A percentile compares a stretch with the other conserved stretches of the same genome.
Conservation (phyloP, 2,888 invertebrate genomes). For the Anticlea derivata region DNA sequence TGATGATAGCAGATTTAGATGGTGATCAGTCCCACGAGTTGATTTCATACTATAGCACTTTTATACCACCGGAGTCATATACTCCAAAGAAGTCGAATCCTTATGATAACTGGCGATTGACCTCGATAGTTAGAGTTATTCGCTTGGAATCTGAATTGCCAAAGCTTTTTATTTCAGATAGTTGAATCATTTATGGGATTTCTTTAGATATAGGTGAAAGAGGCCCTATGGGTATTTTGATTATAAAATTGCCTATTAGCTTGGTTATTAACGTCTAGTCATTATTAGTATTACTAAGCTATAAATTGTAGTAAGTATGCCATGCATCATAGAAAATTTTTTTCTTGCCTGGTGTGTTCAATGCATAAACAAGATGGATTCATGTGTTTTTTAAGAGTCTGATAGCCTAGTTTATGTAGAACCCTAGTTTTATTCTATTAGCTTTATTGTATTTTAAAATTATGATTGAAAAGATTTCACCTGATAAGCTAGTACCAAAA, state of each 20-base stretch:
- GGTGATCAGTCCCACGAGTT: conserved; percentile 90
- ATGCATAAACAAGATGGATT: conserved; percentile 42
- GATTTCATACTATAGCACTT: conserved; percentile 89
- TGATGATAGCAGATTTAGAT: conserved; percentile 89
- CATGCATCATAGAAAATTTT: conserved; percentile 39
- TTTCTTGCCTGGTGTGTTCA: conserved; percentile 58
- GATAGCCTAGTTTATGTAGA: conserved; percentile 16
- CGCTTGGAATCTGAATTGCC: conserved; percentile 89
- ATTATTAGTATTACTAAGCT: conserved; percentile 36
- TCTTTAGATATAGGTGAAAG: background rate
- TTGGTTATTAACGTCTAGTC: conserved; percentile 59
- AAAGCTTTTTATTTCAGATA: conserved; percentile 84
- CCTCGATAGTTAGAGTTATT: conserved; percentile 87
- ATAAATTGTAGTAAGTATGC: conserved; percentile 30
- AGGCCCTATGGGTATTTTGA: conserved; percentile 1
- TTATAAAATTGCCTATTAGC: conserved; percentile 34
- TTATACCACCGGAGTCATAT: conserved; percentile 72
- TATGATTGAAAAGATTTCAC: background rate
- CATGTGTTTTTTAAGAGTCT: conserved; percentile 33
- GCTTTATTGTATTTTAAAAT: no score
- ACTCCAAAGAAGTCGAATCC: conserved; percentile 63
- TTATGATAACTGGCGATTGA: conserved; percentile 84
- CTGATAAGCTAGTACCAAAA: background rate
- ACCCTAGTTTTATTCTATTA: conserved; percentile 5
- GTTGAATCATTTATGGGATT: conserved; percentile 40